Percentiles rank a stretch among this genome's conserved stretches.
These are phyloP conservation scores for Lordiphosa fenestrarum DNA, from an alignment of 2,888 invertebrate species.

Conservation along the genomic window DNA sequence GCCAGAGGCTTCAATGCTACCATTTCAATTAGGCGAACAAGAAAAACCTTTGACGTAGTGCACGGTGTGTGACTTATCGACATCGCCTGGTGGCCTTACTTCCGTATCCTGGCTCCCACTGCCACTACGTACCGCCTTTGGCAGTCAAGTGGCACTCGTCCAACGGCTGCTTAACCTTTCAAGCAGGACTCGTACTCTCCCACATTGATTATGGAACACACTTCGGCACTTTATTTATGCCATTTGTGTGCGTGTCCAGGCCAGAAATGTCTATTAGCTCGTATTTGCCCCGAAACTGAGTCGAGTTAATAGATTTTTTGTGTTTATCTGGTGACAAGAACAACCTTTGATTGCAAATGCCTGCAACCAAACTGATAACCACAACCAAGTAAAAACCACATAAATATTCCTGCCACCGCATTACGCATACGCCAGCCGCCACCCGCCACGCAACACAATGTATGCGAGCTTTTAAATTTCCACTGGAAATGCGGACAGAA, in stretches of 20 bases:
- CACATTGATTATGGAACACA: background rate
- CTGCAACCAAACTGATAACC: background rate
- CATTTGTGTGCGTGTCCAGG: constrained; percentile 32
- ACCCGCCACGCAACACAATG: constrained; percentile 18
- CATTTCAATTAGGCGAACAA: constrained; percentile 20
- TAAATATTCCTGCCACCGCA: constrained; percentile 30
- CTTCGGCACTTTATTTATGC: constrained; percentile 25
- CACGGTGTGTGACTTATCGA: constrained; percentile 64
- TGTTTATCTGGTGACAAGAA: constrained; percentile 43
- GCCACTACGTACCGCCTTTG: constrained; percentile 8
- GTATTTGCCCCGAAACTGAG: constrained; percentile 13
- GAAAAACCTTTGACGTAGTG: constrained; percentile 10
- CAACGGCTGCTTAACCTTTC: constrained; percentile 68
- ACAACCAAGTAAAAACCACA: constrained; percentile 1
- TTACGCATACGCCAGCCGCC: constrained; percentile 50
- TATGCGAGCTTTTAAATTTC: constrained; percentile 16
- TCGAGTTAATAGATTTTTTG: constrained; percentile 67
- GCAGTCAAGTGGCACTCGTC: constrained; percentile 53
- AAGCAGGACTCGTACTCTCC: constrained; percentile 37
- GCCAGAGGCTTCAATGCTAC: background rate
- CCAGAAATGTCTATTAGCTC: constrained; percentile 30
- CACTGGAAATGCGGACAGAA: background rate
- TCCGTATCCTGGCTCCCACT: constrained; percentile 58
- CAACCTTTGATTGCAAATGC: constrained; percentile 56
- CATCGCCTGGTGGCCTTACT: constrained; percentile 62